phyloP scores from a whole-genome alignment of 2,888 invertebrate species.

The Cheilosia soror region DNA sequence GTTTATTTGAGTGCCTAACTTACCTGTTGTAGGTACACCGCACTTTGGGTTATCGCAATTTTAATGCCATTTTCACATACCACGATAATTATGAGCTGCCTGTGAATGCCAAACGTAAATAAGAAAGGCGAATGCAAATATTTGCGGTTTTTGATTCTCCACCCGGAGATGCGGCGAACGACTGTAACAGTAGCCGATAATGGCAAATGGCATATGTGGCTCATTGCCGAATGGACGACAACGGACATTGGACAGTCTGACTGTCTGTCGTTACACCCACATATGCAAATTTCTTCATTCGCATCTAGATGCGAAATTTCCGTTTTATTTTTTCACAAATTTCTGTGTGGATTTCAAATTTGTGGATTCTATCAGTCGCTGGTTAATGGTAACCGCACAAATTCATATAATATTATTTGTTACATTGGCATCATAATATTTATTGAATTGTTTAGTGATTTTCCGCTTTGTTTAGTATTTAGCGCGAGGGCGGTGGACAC shows the following conservation, averaged over 20 bases:
- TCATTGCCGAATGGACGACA: neutral
- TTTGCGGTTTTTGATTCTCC: constrained; percentile 1
- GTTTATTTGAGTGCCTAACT: neutral
- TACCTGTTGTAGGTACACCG: neutral
- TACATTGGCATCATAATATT: constrained; percentile 18
- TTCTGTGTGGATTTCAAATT: constrained; percentile 1
- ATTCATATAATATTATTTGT: neutral
- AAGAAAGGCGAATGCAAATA: constrained; percentile 33
- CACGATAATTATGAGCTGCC: constrained; percentile 48
- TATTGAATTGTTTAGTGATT: constrained; percentile 22
- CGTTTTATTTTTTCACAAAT: constrained; percentile 33
- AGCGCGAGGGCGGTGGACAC: constrained; percentile 26
- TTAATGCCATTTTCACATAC: constrained; percentile 61
- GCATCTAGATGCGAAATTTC: constrained; percentile 59
- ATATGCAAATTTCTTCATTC: constrained; percentile 55
- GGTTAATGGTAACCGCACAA: too few species aligned
- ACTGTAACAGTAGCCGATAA: constrained; percentile 19
- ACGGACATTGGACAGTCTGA: neutral
- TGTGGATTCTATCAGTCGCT: neutral
- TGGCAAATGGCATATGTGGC: neutral
- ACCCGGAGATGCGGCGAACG: constrained; percentile 2
- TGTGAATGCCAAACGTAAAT: constrained; percentile 50
- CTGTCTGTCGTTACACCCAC: constrained; percentile 37
- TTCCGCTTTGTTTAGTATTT: constrained; percentile 31
- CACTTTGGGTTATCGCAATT: constrained; percentile 40